phyloP scores from a whole-genome alignment of 2,113 vertebrate genomes.

The Lucifuga dentata region DNA sequence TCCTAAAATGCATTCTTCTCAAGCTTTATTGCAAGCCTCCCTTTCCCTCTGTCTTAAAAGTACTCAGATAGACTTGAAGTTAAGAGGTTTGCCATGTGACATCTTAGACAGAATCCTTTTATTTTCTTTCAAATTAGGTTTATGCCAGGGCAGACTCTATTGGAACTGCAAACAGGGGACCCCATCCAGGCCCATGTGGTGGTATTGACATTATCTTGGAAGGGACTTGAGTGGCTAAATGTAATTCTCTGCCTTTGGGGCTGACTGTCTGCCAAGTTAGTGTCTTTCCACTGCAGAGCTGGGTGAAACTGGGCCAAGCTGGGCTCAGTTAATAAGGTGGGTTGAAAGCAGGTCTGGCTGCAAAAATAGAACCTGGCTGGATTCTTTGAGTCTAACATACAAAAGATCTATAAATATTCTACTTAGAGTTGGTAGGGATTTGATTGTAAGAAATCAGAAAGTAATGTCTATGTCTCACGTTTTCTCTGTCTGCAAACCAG shows the following conservation, averaged over 20 bases:
- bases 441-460: conserved; percentile 11
- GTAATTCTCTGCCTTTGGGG: conserved; percentile 58
- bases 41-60: conserved; percentile 10
- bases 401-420: conserved; percentile 24
- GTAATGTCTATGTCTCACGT: background rate
- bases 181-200: conserved; percentile 41
- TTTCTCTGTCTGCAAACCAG: conserved; percentile 26
- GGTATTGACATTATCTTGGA: conserved; percentile 65
- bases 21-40: background rate
- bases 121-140: conserved; percentile 18
- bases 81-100: conserved; percentile 1
- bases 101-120: conserved; percentile 7
- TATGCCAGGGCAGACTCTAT: conserved; percentile 12
- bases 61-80: conserved; percentile 9
- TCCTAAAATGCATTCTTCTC: conserved; percentile 20
- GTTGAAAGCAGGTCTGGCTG: too few relatives aligned
- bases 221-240: conserved; percentile 45
- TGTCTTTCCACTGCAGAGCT: conserved; percentile 42
- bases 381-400: conserved; percentile 20
- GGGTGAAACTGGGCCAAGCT: conserved; percentile 31
- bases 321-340: conserved; percentile 25
- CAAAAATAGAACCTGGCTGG: conserved; percentile 19
- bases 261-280: conserved; percentile 59
- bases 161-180: background rate
- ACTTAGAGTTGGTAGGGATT: background rate